Conservation (phyloP, 2,888 invertebrate genomes). For the Tanytarsus gracilentus region DNA sequence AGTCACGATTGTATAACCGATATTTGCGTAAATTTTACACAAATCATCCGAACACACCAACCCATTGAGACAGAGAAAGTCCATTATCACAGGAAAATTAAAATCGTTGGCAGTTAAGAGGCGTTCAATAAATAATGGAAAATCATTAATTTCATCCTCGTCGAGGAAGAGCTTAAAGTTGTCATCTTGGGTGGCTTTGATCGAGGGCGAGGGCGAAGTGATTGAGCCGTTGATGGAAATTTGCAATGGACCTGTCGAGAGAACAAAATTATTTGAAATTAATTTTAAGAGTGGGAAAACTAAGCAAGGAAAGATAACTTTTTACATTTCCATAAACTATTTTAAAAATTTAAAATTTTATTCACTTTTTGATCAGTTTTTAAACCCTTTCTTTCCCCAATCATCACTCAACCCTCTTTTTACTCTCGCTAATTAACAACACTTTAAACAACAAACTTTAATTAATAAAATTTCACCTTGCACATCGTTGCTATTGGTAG, state of each 20-base stretch:
- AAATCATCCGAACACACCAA: neutral
- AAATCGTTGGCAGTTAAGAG: slow-evolving; percentile 5
- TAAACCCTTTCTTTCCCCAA: no score
- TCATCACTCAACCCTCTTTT: no score
- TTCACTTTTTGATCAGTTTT: no score
- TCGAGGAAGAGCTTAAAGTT: neutral
- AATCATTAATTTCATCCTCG: slow-evolving; percentile 14
- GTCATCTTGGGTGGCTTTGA: slow-evolving; percentile 9
- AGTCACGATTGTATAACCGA: slow-evolving; percentile 5
- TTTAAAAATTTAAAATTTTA: no score
- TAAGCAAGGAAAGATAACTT: neutral
- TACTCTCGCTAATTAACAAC: no score
- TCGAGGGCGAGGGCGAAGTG: neutral
- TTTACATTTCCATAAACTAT: no score
- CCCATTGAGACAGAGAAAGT: slow-evolving; percentile 3
- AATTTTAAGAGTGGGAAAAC: neutral
- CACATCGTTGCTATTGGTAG: neutral
- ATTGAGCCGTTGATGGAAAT: neutral
- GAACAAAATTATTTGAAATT: neutral
- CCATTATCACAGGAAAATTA: slow-evolving; percentile 20
- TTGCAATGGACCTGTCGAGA: neutral
- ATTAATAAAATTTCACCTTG: neutral
- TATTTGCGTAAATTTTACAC: neutral
- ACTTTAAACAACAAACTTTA: no score
- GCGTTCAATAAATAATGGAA: slow-evolving; percentile 14